phyloP scores from a whole-genome alignment of 1,140 invertebrate species.

The Leptestheria dahalacensis region DNA sequence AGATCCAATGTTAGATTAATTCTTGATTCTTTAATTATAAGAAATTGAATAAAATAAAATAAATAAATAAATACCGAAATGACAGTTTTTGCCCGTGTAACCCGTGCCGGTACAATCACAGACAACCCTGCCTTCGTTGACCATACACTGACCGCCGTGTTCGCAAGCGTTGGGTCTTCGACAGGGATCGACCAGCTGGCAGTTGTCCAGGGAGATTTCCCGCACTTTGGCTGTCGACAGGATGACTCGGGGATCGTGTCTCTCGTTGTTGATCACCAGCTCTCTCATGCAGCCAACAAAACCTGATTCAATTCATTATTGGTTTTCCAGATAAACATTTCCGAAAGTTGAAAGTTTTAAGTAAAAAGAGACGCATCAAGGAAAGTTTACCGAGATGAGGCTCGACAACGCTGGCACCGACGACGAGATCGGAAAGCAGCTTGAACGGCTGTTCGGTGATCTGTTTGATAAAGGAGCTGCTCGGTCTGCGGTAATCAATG shows the following conservation, averaged over 20 bases:
- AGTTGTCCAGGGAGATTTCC: constrained; percentile 79
- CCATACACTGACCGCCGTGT: constrained; percentile 74
- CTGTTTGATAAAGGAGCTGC: constrained; percentile 29
- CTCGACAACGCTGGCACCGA: constrained; percentile 20
- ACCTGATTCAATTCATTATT: constrained; percentile 35
- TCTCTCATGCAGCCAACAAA: constrained; percentile 80
- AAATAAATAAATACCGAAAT: constrained; percentile 52
- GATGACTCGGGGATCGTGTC: constrained; percentile 57
- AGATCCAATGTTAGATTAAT: constrained; percentile 13
- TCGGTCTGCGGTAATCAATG: constrained; percentile 45
- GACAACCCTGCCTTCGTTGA: constrained; percentile 66
- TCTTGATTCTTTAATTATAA: neutral
- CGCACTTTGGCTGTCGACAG: constrained; percentile 65
- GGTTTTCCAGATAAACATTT: neutral
- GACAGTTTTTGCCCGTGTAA: constrained; percentile 80
- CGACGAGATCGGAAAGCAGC: constrained; percentile 17
- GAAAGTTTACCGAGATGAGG: constrained; percentile 17
- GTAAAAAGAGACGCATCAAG: neutral
- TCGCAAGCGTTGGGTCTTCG: constrained; percentile 74
- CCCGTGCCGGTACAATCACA: constrained; percentile 77
- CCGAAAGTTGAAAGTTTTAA: neutral
- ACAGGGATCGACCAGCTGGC: constrained; percentile 77
- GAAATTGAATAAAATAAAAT: too few species aligned
- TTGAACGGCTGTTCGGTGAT: constrained; percentile 41
- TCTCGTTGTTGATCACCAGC: constrained; percentile 59